These are phyloP conservation scores for Arrhopalites spinosus DNA, from an alignment of 2,888 invertebrate species.

Conservation along the genomic window DNA sequence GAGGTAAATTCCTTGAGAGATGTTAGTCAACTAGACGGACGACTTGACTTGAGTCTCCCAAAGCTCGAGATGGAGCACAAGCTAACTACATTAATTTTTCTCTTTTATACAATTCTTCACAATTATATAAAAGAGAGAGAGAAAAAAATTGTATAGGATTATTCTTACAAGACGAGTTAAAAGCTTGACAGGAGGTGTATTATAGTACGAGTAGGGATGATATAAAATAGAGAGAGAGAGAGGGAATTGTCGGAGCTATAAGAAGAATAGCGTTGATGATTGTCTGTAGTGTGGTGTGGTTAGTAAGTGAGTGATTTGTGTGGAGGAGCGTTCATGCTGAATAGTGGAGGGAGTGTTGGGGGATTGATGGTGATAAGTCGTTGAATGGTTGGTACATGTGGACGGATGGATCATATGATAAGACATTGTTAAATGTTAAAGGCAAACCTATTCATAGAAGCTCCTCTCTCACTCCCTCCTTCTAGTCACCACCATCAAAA, in stretches of 20 bases:
- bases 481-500: not conserved
- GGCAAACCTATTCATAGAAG: constrained; percentile 17
- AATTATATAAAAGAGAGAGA: constrained; percentile 1
- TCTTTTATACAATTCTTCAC: not conserved
- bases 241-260: not conserved
- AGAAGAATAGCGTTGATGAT: constrained; percentile 31
- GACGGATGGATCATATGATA: constrained; percentile 42
- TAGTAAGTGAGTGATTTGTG: constrained; percentile 33
- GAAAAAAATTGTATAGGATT: not conserved
- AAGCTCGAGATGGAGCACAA: not conserved
- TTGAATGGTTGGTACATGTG: constrained; percentile 30
- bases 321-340: constrained; percentile 15
- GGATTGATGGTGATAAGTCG: constrained; percentile 38
- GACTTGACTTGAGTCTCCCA: constrained; percentile 4
- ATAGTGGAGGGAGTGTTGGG: constrained; percentile 32
- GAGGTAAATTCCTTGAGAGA: constrained; percentile 20
- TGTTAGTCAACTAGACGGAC: too few relatives aligned
- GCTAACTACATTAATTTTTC: not conserved
- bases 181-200: not conserved
- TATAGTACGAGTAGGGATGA: not conserved
- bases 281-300: constrained; percentile 21
- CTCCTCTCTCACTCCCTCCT: not conserved
- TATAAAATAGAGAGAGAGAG: not conserved
- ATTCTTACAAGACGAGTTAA: not conserved
- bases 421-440: constrained; percentile 30